These are phyloP conservation scores for Neoniphon sammara DNA, from an alignment of 2,797 vertebrate genomes.

Conservation along the genomic window DNA sequence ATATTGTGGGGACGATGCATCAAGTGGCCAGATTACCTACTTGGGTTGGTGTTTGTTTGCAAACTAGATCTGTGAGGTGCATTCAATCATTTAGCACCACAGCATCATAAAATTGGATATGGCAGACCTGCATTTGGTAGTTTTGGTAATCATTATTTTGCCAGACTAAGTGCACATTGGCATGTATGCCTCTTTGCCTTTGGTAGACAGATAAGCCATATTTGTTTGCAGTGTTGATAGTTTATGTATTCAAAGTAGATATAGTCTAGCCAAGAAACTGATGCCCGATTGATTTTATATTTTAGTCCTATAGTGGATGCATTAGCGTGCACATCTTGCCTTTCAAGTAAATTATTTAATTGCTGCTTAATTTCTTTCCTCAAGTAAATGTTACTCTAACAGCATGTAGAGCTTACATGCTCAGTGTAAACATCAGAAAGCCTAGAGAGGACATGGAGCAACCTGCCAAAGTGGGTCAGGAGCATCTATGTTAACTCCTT, in stretches of 20 bases:
- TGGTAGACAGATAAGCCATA: constrained; percentile 49
- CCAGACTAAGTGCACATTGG: background rate
- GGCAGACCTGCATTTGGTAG: too few species aligned
- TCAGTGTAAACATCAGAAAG: background rate
- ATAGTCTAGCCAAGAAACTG: constrained; percentile 38
- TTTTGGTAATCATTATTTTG: too few species aligned
- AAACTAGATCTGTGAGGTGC: too few species aligned
- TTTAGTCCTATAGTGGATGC: too few species aligned
- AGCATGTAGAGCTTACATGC: background rate
- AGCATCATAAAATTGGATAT: too few species aligned
- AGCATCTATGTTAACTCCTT: background rate
- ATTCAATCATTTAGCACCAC: too few species aligned
- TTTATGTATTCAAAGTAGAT: constrained; percentile 14
- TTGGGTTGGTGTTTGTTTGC: too few species aligned
- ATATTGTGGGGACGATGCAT: too few species aligned
- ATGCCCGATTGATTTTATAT: constrained; percentile 32
- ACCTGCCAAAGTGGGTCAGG: background rate
- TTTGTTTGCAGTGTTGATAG: too few species aligned
- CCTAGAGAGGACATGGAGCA: background rate
- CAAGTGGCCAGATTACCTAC: too few species aligned
- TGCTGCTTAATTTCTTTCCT: background rate
- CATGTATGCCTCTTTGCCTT: constrained; percentile 38
- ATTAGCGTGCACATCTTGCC: too few species aligned
- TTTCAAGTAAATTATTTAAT: too few species aligned
- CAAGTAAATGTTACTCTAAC: background rate